phyloP scores from a whole-genome alignment of 2,797 vertebrate species.

The Spizella passerina region DNA sequence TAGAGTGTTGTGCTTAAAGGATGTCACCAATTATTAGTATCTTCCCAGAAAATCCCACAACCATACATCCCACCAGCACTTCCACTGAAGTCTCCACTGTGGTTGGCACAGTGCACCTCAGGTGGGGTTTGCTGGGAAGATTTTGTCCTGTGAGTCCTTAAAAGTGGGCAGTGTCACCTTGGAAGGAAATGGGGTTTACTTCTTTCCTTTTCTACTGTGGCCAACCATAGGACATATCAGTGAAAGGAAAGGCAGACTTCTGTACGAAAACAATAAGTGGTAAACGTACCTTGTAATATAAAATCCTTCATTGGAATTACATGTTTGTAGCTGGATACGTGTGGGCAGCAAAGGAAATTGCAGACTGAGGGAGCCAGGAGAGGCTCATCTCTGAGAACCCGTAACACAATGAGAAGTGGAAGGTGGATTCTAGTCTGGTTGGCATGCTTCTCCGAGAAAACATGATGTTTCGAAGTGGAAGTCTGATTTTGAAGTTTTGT shows the following conservation, averaged over 20 bases:
- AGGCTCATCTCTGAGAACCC: neutral
- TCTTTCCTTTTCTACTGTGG: neutral
- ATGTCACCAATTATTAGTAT: neutral
- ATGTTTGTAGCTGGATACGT: neutral
- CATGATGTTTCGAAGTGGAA: neutral
- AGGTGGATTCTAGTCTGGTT: neutral
- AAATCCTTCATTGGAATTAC: neutral
- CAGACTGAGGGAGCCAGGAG: neutral
- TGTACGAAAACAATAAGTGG: neutral
- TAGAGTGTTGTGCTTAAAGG: neutral
- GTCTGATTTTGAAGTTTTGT: neutral
- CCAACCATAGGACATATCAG: neutral
- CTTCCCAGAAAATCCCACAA: neutral
- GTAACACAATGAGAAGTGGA: neutral
- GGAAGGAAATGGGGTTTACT: neutral
- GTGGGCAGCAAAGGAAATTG: neutral
- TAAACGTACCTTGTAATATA: neutral
- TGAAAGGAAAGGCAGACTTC: neutral
- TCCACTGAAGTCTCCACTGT: neutral
- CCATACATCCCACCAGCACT: rapidly evolving
- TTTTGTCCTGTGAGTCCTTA: neutral
- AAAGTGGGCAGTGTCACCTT: neutral
- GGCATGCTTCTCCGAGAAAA: neutral
- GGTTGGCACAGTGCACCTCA: neutral
- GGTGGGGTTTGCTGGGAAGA: neutral